phyloP scores from a whole-genome alignment of 2,113 vertebrate genomes.

The Epinephelus cyanopodus region DNA sequence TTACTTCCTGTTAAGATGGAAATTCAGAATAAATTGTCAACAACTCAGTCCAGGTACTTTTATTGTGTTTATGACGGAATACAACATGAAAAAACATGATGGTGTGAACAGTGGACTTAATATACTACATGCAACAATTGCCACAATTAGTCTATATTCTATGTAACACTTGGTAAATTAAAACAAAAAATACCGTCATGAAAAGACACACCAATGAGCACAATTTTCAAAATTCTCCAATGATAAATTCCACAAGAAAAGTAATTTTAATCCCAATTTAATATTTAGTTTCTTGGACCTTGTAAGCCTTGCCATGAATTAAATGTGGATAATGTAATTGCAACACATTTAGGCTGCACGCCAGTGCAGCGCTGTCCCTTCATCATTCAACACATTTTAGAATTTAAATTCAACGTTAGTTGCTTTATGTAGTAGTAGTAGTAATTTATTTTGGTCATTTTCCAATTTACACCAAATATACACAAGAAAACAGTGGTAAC shows the following conservation, averaged over 20 bases:
- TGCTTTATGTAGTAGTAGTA: too few species aligned
- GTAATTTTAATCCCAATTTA: not conserved
- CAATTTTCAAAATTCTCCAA: not conserved
- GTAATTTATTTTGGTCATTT: too few species aligned
- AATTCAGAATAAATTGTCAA: too few species aligned
- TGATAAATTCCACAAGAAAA: not conserved
- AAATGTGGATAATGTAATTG: not conserved
- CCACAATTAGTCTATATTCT: not conserved
- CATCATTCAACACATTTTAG: not conserved
- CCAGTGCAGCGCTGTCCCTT: not conserved
- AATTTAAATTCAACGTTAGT: not conserved
- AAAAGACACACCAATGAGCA: not conserved
- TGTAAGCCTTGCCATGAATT: not conserved
- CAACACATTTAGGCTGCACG: not conserved
- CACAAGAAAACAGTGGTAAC: not conserved
- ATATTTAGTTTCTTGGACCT: not conserved
- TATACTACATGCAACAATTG: not conserved
- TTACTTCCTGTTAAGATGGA: conserved; percentile 26
- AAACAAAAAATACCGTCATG: not conserved
- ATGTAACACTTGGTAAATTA: not conserved
- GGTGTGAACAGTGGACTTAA: not conserved
- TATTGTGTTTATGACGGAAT: not conserved
- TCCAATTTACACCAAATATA: too few species aligned
- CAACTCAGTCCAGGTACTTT: not conserved
- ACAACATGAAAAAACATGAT: not conserved